These are phyloP conservation scores for Vultur gryphus DNA, from an alignment of 2,797 vertebrate genomes.

Conservation along the genomic window DNA sequence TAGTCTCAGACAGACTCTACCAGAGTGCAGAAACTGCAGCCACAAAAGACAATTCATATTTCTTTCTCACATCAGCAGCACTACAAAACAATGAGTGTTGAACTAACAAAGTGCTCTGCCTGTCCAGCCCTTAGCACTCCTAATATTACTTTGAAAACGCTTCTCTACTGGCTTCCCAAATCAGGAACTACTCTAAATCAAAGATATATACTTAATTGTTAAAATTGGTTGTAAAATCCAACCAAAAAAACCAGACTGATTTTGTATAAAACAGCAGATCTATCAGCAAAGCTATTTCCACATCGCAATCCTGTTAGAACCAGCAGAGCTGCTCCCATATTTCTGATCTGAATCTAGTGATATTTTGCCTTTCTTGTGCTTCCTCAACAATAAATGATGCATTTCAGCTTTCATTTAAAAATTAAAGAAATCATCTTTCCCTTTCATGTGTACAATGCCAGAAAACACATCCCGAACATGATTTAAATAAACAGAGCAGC, in stretches of 20 bases:
- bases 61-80: background rate
- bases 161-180: background rate
- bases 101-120: background rate
- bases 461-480: background rate
- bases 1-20: background rate
- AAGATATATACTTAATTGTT: background rate
- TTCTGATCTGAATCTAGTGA: background rate
- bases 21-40: background rate
- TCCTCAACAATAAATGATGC: background rate
- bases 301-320: background rate
- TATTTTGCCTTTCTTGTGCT: background rate
- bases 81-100: background rate
- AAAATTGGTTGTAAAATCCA: background rate
- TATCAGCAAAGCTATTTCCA: background rate
- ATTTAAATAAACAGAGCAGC: background rate
- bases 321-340: background rate
- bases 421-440: background rate
- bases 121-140: background rate
- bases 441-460: background rate
- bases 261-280: background rate
- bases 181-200: background rate
- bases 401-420: background rate
- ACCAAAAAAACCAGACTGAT: background rate
- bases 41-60: background rate
- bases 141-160: background rate